A percentile compares a stretch with the other conserved stretches of the same genome.
These are phyloP conservation scores for Melipona bicolor DNA, from an alignment of 2,888 invertebrate species.

Conservation along the genomic window DNA sequence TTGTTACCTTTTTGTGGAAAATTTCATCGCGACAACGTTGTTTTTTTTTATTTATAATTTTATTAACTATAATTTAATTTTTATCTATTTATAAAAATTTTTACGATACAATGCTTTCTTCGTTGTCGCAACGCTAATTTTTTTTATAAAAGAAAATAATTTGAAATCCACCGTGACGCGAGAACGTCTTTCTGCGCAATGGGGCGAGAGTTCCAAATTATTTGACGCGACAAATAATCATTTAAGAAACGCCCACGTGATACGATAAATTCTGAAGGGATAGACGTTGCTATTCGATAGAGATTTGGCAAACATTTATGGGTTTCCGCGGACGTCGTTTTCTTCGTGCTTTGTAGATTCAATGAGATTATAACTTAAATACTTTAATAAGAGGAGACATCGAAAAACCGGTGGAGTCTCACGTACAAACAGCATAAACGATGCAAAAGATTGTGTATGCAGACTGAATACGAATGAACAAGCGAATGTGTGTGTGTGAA, in stretches of 20 bases:
- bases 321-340: background rate
- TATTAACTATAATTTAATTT: too few species aligned
- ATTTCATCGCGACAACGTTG: too few species aligned
- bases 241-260: background rate
- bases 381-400: constrained; percentile 38
- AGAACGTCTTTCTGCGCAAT: background rate
- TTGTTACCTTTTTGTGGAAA: too few species aligned
- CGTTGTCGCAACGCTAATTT: too few species aligned
- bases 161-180: too few species aligned
- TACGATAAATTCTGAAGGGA: background rate
- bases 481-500: constrained; percentile 14
- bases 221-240: background rate
- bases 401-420: constrained; percentile 49
- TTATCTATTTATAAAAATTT: too few species aligned
- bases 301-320: background rate
- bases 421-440: constrained; percentile 61
- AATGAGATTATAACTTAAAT: constrained; percentile 31
- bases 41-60: too few species aligned
- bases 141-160: too few species aligned
- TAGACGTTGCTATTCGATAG: background rate
- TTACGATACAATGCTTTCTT: too few species aligned
- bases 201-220: too few species aligned
- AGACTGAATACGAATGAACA: constrained; percentile 42
- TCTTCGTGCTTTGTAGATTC: constrained; percentile 9
- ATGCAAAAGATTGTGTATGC: constrained; percentile 52